Percentiles rank a stretch among this genome's conserved stretches.
Evolutionary conservation across 2,797 vertebrate species (phyloP).

Genomic region (Myotis findleyi): DNA sequence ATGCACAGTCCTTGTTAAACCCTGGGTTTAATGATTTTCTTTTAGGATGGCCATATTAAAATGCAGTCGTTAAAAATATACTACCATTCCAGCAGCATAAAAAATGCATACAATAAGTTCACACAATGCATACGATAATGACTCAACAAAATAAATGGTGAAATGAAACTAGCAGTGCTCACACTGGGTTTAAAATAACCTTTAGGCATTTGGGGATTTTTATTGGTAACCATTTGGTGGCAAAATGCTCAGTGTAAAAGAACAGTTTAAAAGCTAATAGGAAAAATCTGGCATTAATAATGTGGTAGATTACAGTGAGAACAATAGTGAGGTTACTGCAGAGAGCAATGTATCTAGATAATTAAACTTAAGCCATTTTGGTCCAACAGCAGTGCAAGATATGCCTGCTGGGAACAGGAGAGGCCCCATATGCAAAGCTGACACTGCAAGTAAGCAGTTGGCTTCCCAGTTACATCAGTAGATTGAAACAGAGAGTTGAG

Average conservation of each 20-base stretch:
- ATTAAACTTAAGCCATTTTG: constrained; percentile 87
- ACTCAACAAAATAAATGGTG: constrained; percentile 78
- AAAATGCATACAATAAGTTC: constrained; percentile 65
- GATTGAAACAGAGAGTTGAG: not conserved
- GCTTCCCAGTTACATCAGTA: not conserved
- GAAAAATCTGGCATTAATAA: constrained; percentile 84
- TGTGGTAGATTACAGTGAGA: constrained; percentile 77
- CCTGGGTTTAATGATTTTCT: constrained; percentile 78
- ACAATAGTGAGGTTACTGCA: constrained; percentile 78
- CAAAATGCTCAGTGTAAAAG: constrained; percentile 72
- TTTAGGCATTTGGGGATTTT: constrained; percentile 73
- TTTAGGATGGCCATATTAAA: constrained; percentile 76
- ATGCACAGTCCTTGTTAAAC: constrained; percentile 75
- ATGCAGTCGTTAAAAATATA: constrained; percentile 62
- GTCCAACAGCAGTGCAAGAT: constrained; percentile 79
- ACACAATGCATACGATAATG: constrained; percentile 70
- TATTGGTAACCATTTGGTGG: constrained; percentile 75
- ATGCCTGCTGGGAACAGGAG: constrained; percentile 64
- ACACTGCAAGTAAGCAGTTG: not conserved
- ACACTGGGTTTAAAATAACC: constrained; percentile 81
- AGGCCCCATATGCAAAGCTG: constrained; percentile 53
- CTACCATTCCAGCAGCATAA: constrained; percentile 41
- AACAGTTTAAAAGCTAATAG: constrained; percentile 82
- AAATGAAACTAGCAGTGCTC: constrained; percentile 76
- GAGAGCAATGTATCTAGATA: constrained; percentile 83